Conservation (phyloP, 2,113 vertebrate genomes). For the Leucopsar rothschildi region DNA sequence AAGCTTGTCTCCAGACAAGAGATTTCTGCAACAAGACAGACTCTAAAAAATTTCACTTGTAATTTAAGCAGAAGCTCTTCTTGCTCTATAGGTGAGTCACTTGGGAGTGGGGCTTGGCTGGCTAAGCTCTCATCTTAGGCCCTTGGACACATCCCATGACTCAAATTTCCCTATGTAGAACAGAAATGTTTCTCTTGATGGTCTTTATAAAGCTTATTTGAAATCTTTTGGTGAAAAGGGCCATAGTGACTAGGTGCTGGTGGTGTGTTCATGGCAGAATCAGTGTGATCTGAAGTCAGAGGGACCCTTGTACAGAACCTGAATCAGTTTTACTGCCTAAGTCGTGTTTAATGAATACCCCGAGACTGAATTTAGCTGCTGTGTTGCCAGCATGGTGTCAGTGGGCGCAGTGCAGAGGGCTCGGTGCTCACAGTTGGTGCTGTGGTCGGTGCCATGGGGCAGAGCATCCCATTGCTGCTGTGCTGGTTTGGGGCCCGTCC, state of each 20-base stretch:
- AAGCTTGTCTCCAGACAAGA: background rate
- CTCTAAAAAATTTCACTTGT: background rate
- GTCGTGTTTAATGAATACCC: background rate
- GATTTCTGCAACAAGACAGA: background rate
- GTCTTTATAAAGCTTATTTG: background rate
- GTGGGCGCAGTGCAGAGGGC: background rate
- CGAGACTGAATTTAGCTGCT: accelerated
- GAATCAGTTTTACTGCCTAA: background rate
- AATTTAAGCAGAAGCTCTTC: background rate
- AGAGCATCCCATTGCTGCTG: background rate
- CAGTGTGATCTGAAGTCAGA: background rate
- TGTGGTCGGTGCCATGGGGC: background rate
- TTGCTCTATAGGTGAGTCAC: background rate
- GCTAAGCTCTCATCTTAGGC: background rate
- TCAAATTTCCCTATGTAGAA: background rate
- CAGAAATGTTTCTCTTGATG: background rate
- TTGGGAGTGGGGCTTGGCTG: background rate
- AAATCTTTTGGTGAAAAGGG: background rate
- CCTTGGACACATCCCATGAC: background rate
- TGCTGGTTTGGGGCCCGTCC: background rate
- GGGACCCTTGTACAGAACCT: background rate
- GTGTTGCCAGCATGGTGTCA: accelerated
- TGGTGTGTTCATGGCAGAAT: background rate
- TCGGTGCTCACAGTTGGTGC: too few relatives aligned
- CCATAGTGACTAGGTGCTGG: background rate